Evolutionary conservation across 2,888 invertebrate species (phyloP).

Genomic region (Idaea biselata): DNA sequence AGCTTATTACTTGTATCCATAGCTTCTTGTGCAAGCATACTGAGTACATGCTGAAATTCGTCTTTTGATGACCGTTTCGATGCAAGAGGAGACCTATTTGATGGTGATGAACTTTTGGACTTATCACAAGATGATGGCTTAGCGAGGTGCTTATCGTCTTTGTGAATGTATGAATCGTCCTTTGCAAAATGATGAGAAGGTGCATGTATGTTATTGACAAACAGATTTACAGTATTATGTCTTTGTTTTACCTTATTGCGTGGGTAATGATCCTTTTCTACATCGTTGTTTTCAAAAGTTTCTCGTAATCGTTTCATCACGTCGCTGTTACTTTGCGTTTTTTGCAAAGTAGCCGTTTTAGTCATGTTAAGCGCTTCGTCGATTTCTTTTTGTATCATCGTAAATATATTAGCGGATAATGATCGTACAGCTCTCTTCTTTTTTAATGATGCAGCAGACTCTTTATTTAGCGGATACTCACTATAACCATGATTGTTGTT

Average conservation of each 20-base stretch:
- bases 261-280: conserved; percentile 64
- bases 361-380: conserved; percentile 79
- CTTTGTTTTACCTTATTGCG: conserved; percentile 78
- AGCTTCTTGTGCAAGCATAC: conserved; percentile 87
- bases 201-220: conserved; percentile 72
- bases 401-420: conserved; percentile 91
- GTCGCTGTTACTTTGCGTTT: conserved; percentile 83
- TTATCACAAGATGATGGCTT: conserved; percentile 76
- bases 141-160: conserved; percentile 71
- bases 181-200: conserved; percentile 73
- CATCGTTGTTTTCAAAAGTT: conserved; percentile 71
- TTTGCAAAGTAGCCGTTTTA: conserved; percentile 76
- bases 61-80: conserved; percentile 71
- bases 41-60: conserved; percentile 85
- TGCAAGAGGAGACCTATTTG: conserved; percentile 78
- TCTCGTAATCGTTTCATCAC: conserved; percentile 74
- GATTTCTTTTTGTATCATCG: conserved; percentile 85
- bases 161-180: conserved; percentile 77
- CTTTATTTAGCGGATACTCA: conserved; percentile 61
- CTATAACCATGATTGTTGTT: conserved; percentile 69
- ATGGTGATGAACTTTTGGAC: conserved; percentile 79
- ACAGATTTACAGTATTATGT: conserved; percentile 74
- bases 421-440: conserved; percentile 91
- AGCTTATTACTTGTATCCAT: conserved; percentile 86
- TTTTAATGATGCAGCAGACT: conserved; percentile 72